Conservation (phyloP, 2,797 vertebrate genomes). For the Heterohyrax brucei region DNA sequence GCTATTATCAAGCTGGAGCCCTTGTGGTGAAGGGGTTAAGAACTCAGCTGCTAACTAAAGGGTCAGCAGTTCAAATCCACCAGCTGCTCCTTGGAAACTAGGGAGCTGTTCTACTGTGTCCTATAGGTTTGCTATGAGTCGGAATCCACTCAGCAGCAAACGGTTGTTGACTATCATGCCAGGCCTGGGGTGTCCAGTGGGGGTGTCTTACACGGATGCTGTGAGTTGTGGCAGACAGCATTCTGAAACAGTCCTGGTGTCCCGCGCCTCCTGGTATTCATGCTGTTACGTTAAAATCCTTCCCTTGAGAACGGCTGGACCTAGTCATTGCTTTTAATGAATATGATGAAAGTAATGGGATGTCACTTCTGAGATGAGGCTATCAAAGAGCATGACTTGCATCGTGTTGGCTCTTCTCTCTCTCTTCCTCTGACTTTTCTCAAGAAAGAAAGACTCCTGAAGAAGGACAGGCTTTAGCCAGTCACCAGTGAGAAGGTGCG, state of each 20-base stretch:
- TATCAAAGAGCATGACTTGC: neutral
- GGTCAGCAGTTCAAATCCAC: too few species aligned
- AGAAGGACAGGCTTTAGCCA: neutral
- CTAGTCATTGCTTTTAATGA: neutral
- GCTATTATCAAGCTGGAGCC: too few species aligned
- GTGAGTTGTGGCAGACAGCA: neutral
- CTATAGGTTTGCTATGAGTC: too few species aligned
- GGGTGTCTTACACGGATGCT: neutral
- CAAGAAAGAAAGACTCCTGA: neutral
- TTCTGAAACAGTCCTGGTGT: accelerated
- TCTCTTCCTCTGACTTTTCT: neutral
- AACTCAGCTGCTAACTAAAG: too few species aligned
- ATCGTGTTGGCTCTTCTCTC: neutral
- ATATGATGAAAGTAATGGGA: accelerated
- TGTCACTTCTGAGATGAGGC: neutral
- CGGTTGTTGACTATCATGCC: neutral
- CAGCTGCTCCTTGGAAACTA: too few species aligned
- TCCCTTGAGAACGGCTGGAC: neutral
- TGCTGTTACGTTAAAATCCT: accelerated
- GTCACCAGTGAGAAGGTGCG: neutral
- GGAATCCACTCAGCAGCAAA: too few species aligned
- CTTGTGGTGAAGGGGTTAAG: too few species aligned
- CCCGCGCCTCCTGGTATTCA: accelerated
- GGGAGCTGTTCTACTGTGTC: too few species aligned
- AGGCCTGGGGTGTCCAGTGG: neutral